A percentile compares a stretch with the other conserved stretches of the same genome.
These are phyloP conservation scores for Drosophila incognita DNA, from an alignment of 2,888 invertebrate genomes.

Conservation along the genomic window DNA sequence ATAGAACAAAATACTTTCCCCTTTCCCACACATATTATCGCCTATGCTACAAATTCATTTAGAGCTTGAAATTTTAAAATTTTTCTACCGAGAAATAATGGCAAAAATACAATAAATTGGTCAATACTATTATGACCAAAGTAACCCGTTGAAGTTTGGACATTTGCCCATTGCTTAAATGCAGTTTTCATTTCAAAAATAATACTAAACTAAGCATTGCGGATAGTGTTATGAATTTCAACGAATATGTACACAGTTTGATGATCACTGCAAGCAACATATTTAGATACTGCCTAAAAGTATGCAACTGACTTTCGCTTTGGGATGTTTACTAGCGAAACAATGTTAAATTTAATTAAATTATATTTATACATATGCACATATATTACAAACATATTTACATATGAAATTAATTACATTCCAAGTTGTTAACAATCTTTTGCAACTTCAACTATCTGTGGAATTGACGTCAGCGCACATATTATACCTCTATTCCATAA, in stretches of 20 bases:
- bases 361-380: not conserved
- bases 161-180: not conserved
- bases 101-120: not conserved
- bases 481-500: conserved; percentile 3
- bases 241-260: conserved; percentile 2
- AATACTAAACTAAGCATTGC: not conserved
- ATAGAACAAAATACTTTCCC: not conserved
- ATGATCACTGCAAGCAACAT: rapidly evolving
- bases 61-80: not conserved
- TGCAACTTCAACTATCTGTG: not conserved
- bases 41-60: not conserved
- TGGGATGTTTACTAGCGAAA: rapidly evolving
- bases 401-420: not conserved
- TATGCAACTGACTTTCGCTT: conserved; percentile 8
- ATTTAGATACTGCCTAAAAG: conserved; percentile 14
- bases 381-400: not conserved
- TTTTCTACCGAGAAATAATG: not conserved
- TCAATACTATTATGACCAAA: not conserved
- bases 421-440: not conserved
- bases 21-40: not conserved
- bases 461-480: conserved; percentile 18
- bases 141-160: rapidly evolving
- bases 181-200: not conserved
- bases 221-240: not conserved
- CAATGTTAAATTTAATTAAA: not conserved